Base-by-base conservation (phyloP, 2,888 invertebrate species). In the Acleris literana region DNA sequence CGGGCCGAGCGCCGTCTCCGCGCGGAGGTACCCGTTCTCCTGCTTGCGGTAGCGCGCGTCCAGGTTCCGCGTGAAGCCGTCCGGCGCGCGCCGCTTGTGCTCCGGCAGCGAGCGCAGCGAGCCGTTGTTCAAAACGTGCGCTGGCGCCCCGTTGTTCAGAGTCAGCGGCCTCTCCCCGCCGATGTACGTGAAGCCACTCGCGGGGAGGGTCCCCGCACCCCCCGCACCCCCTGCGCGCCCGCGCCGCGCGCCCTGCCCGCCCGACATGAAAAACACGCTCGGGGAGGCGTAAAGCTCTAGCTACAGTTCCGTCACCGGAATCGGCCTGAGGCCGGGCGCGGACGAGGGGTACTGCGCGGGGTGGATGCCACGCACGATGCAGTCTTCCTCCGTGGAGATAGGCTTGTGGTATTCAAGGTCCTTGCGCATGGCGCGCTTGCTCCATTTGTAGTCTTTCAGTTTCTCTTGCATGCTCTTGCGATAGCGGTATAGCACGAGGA, bases 231-330 rank as follows among this genome's bases (percentile, higher is more conserved):
- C 33, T 33, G 33, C 55, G 20, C 55, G 55, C 55, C 33, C 90
- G 76, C 93, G 90, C 80, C 86, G 84, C 76, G 90, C 84, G 82
- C 89, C 88, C 79, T 92, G 93, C 80, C 93, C 93, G 82, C 94
- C 94, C 78, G 95, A 95, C 93, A 96, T 93, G 94, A 95, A 96
- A 93, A 93, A 96, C 90, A 94, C 96, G 95, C 93, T 95, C 93
- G 94, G 95, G 93, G 97, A 96, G 95, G 97, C 97, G 96, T 97
- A 96, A 93, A 97, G 96, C 94, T 97, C 97, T 97, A 97, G 97
- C 97, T 97, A 97, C 96, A 97, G 97, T 87, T 97, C 97, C 93
- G 97, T 97, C 80, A 97, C 97, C 75, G 97, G 97, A 81, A 97
- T 96, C 20, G 96, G 96, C 81, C 87, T 86, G 81, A 84, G 92